Percentiles rank a stretch among this genome's conserved stretches.
These are phyloP conservation scores for Pediacus dermestoides DNA, from an alignment of 2,888 invertebrate species.

Conservation along the genomic window DNA sequence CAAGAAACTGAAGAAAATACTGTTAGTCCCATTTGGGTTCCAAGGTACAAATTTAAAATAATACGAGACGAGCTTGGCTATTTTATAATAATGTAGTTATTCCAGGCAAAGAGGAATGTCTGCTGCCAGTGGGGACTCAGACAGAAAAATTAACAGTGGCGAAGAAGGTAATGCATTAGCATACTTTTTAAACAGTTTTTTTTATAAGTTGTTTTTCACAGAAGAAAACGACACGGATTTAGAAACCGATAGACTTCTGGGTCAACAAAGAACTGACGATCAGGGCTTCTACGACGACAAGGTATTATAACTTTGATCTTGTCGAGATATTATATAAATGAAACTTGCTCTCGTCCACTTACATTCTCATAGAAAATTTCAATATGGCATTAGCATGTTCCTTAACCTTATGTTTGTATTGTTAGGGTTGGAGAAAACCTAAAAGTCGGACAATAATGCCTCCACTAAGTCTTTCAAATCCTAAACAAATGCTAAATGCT, in stretches of 20 bases:
- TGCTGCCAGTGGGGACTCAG: conserved; percentile 57
- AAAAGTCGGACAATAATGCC: conserved; percentile 75
- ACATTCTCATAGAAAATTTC: too few relatives aligned
- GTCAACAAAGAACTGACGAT: conserved; percentile 91
- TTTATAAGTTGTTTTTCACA: too few relatives aligned
- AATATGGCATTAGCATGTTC: too few relatives aligned
- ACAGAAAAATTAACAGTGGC: conserved; percentile 63
- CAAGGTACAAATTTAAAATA: conserved; percentile 52
- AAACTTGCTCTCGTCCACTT: too few relatives aligned
- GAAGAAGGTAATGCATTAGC: conserved; percentile 52
- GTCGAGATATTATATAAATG: too few relatives aligned
- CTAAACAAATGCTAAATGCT: conserved; percentile 53
- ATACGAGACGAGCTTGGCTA: conserved; percentile 9
- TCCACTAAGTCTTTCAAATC: conserved; percentile 54
- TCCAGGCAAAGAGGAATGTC: conserved; percentile 57
- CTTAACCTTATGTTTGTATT: conserved; percentile 32
- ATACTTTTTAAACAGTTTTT: background rate
- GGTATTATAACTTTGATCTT: too few relatives aligned
- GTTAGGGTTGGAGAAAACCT: conserved; percentile 75
- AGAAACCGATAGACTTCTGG: conserved; percentile 93
- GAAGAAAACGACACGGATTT: conserved; percentile 95
- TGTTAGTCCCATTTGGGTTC: conserved; percentile 68
- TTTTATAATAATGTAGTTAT: conserved; percentile 31
- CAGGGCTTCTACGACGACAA: conserved; percentile 90
- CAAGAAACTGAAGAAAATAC: conserved; percentile 50